Evolutionary conservation across 64 coral and sea anemone genomes (phyloP).

Genomic region (Montipora foliosa): DNA sequence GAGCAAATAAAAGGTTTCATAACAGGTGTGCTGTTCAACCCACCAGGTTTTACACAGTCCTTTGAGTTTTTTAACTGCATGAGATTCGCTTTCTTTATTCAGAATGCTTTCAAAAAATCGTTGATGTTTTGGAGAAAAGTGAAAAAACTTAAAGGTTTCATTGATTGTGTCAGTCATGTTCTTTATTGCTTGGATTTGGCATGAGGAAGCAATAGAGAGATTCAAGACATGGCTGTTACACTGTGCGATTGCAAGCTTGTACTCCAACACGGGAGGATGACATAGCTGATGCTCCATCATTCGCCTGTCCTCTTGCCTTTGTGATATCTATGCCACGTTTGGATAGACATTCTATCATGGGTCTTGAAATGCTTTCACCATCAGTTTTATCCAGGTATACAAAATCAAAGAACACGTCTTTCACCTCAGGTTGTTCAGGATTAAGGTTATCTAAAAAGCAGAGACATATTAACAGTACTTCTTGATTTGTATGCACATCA

Average conservation of each 20-base stretch:
- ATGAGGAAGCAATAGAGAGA: slow-evolving; percentile 27
- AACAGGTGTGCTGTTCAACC: slow-evolving; percentile 19
- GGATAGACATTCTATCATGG: too few relatives aligned
- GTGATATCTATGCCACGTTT: not conserved
- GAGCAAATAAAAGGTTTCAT: not conserved
- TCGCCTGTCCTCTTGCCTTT: not conserved
- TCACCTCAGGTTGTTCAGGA: too few relatives aligned
- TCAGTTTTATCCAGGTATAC: too few relatives aligned
- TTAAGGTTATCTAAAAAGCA: too few relatives aligned
- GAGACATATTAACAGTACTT: too few relatives aligned
- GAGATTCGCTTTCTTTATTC: slow-evolving; percentile 9
- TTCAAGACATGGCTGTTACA: not conserved
- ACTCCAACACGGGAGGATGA: too few relatives aligned
- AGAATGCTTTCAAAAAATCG: slow-evolving; percentile 56
- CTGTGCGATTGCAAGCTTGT: too few relatives aligned
- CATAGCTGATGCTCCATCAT: not conserved
- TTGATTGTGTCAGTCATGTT: slow-evolving; percentile 59
- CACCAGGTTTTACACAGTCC: not conserved
- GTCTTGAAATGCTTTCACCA: too few relatives aligned
- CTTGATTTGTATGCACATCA: slow-evolving; percentile 24
- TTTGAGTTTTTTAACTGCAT: slow-evolving; percentile 18
- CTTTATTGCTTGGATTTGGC: slow-evolving; percentile 46
- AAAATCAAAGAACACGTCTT: too few relatives aligned
- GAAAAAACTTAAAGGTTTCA: slow-evolving; percentile 64
- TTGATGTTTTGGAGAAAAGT: slow-evolving; percentile 65